Percentiles rank a stretch among this genome's conserved stretches.
These are phyloP conservation scores for Garrulus glandarius DNA, from an alignment of 2,797 vertebrate genomes.

Conservation along the genomic window DNA sequence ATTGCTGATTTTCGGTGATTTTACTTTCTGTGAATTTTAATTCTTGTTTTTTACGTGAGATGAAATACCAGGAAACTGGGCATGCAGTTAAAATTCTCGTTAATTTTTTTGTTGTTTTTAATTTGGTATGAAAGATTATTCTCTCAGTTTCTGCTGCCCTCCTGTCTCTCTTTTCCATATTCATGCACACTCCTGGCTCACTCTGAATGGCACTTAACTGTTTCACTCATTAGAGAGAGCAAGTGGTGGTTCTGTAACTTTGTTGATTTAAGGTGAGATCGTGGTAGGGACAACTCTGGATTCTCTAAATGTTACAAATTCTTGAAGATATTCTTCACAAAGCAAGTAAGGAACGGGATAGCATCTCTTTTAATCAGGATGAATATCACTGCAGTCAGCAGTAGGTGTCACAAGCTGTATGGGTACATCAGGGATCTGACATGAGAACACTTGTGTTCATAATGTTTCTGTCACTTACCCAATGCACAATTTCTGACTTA, in stretches of 20 bases:
- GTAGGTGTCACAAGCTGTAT: conserved; percentile 43
- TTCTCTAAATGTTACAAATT: not conserved
- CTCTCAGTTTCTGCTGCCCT: conserved; percentile 32
- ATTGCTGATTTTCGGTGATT: not conserved
- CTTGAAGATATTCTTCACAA: not conserved
- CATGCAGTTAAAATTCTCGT: not conserved
- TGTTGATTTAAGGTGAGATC: conserved; percentile 10
- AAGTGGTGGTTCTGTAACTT: not conserved
- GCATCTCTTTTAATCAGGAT: conserved; percentile 13
- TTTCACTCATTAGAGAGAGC: conserved; percentile 29
- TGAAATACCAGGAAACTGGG: not conserved
- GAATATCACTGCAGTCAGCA: conserved; percentile 38
- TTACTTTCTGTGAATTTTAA: not conserved
- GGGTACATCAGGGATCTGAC: conserved; percentile 30
- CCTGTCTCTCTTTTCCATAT: conserved; percentile 42
- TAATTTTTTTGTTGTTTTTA: not conserved
- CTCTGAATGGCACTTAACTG: conserved; percentile 29
- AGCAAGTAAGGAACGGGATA: not conserved
- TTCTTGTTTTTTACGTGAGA: not conserved
- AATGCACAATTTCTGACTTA: not conserved
- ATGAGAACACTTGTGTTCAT: not conserved
- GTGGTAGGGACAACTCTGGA: not conserved
- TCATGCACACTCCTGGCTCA: conserved; percentile 27
- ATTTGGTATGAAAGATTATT: not conserved
- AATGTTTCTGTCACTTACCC: conserved; percentile 20